phyloP scores from a whole-genome alignment of 2,888 invertebrate genomes.

The Trichopria drosophilae region DNA sequence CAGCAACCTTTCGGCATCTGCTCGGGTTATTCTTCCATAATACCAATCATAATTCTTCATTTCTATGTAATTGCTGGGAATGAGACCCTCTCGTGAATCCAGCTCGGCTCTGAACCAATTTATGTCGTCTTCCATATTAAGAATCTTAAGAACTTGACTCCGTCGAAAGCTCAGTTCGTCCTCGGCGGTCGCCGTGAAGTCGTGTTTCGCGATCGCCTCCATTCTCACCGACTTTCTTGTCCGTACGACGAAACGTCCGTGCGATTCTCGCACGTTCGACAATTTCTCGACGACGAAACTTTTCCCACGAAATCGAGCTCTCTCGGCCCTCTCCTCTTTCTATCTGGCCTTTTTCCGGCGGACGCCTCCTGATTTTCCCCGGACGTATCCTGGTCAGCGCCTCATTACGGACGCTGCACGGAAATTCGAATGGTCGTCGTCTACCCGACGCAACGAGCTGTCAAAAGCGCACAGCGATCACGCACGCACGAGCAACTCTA shows the following conservation, averaged over 20 bases:
- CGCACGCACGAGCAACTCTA: no score
- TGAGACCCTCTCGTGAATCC: slow-evolving; percentile 95
- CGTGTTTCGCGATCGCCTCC: slow-evolving; percentile 99
- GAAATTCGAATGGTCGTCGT: slow-evolving; percentile 28
- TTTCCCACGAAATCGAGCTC: no score
- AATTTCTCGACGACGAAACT: no score
- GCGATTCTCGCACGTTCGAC: no score
- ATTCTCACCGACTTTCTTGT: slow-evolving; percentile 62
- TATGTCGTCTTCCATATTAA: slow-evolving; percentile 99
- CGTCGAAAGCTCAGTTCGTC: slow-evolving; percentile 99
- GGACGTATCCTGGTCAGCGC: no score
- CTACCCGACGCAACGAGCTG: slow-evolving; percentile 44
- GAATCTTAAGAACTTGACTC: slow-evolving; percentile 94
- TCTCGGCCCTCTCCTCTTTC: background rate
- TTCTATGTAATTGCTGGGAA: slow-evolving; percentile 99
- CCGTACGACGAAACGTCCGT: slow-evolving; percentile 10
- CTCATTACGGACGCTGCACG: no score
- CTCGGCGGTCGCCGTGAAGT: slow-evolving; percentile 97
- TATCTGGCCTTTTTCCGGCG: no score
- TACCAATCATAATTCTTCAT: slow-evolving; percentile 99
- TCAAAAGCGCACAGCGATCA: no score
- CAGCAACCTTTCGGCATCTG: slow-evolving; percentile 94
- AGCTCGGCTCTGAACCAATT: slow-evolving; percentile 99
- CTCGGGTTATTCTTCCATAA: slow-evolving; percentile 94
- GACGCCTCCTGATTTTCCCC: no score